Percentiles rank a stretch among this genome's conserved stretches.
These are phyloP conservation scores for Eulacestoma nigropectus DNA, from an alignment of 2,113 vertebrate species.

Conservation along the genomic window DNA sequence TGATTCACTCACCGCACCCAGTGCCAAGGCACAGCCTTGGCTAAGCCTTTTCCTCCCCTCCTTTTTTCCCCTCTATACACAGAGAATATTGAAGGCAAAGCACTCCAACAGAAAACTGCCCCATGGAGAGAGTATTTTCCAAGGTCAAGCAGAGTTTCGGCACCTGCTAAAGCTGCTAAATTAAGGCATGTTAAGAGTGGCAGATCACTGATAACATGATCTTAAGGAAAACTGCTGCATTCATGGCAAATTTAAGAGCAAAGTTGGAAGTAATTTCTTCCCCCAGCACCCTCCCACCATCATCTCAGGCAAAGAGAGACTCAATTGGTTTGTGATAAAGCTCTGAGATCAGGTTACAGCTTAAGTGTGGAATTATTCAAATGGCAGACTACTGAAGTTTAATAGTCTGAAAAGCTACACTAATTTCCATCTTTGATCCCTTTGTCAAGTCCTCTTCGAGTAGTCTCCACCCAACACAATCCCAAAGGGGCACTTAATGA, in stretches of 20 bases:
- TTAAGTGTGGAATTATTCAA: neutral
- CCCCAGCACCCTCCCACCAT: neutral
- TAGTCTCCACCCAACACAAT: neutral
- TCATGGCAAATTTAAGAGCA: neutral
- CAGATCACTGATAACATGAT: neutral
- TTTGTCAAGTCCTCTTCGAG: neutral
- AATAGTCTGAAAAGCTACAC: neutral
- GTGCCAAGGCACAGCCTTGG: neutral
- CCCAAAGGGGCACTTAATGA: neutral
- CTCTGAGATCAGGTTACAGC: neutral
- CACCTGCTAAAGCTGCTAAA: neutral
- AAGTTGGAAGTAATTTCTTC: neutral
- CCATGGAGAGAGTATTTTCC: neutral
- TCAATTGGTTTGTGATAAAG: neutral
- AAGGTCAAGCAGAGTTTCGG: neutral
- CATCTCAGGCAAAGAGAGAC: neutral
- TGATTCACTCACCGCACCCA: neutral
- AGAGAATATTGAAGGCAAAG: neutral
- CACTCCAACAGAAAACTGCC: neutral
- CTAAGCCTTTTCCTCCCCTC: neutral
- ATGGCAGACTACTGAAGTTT: neutral
- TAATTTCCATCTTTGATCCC: neutral
- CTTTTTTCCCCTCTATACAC: neutral
- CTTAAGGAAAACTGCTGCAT: neutral
- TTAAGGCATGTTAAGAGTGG: neutral